These are phyloP conservation scores for Pelecanus crispus DNA, from an alignment of 2,113 vertebrate species.

Conservation along the genomic window DNA sequence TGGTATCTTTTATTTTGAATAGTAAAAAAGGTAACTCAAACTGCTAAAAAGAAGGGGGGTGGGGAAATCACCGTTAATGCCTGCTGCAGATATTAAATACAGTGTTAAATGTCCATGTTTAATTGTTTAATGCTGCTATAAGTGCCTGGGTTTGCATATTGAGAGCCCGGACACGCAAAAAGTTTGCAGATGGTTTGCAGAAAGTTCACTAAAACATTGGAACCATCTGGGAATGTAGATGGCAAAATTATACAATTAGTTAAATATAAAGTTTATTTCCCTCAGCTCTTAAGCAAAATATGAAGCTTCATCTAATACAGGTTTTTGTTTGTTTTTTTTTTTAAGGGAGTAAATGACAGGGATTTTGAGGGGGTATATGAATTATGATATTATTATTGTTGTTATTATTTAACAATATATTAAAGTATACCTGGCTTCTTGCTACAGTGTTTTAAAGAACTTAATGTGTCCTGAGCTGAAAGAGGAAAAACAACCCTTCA, in stretches of 20 bases:
- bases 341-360: background rate
- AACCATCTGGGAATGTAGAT: background rate
- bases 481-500: background rate
- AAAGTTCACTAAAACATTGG: background rate
- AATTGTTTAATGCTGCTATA: background rate
- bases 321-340: background rate
- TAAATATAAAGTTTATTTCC: background rate
- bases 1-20: background rate
- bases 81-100: background rate
- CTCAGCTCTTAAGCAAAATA: background rate
- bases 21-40: background rate
- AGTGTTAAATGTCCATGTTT: background rate
- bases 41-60: background rate
- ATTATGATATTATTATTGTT: background rate
- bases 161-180: background rate
- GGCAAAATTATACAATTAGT: background rate
- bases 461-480: background rate
- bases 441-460: background rate
- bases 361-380: background rate
- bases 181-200: conserved; percentile 35
- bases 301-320: background rate
- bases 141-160: background rate
- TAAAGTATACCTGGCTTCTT: background rate
- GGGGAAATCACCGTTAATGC: background rate
- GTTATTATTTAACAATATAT: background rate